phyloP scores from a whole-genome alignment of 2,113 vertebrate species.

The Xiphorhynchus elegans region DNA sequence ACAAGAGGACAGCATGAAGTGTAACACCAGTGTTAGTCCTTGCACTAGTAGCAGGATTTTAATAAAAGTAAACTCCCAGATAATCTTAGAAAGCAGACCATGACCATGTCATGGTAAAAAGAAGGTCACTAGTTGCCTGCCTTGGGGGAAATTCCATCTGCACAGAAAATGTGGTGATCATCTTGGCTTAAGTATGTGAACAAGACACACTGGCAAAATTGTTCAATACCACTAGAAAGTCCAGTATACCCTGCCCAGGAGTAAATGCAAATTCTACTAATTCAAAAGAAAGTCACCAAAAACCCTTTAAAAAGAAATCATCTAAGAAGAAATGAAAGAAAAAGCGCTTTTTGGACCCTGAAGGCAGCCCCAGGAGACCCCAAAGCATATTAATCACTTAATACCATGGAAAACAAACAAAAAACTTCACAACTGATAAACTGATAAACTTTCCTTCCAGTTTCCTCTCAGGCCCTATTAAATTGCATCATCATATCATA shows the following conservation, averaged over 20 bases:
- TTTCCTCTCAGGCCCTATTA: not conserved
- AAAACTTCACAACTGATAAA: not conserved
- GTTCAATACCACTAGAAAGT: not conserved
- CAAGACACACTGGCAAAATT: not conserved
- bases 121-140: not conserved
- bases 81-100: conserved; percentile 39
- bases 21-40: not conserved
- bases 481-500: not conserved
- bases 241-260: not conserved
- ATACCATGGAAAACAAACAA: not conserved
- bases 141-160: conserved; percentile 21
- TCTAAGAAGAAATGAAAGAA: not conserved
- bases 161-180: not conserved
- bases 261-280: not conserved
- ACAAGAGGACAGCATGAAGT: not conserved
- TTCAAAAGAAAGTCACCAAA: not conserved
- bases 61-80: not conserved
- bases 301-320: not conserved
- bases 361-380: not conserved
- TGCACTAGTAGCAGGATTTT: not conserved
- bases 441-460: not conserved
- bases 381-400: not conserved
- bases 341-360: not conserved
- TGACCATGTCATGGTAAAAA: not conserved
- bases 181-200: not conserved